These are phyloP conservation scores for Notolepis coatsorum DNA, from an alignment of 2,797 vertebrate species.

Conservation along the genomic window DNA sequence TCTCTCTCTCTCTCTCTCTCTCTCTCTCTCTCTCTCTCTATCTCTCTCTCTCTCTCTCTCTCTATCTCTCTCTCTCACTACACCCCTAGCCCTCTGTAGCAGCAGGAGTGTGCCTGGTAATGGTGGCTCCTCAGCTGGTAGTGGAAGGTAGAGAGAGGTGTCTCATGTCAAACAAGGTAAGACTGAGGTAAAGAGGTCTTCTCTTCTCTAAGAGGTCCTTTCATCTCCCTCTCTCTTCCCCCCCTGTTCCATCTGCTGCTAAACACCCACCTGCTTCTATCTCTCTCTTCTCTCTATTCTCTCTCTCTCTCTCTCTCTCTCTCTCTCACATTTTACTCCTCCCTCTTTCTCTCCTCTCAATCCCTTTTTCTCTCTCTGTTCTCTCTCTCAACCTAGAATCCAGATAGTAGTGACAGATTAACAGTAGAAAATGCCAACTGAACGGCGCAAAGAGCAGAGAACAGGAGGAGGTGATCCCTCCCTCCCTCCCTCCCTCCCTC, in stretches of 20 bases:
- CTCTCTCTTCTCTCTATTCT: constrained; percentile 8
- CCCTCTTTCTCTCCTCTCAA: constrained; percentile 3
- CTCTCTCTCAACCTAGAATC: constrained; percentile 7
- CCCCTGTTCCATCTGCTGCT: constrained; percentile 65
- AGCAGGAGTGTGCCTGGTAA: too few relatives aligned
- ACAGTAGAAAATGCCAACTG: constrained; percentile 78
- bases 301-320: neutral
- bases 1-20: constrained; percentile 19
- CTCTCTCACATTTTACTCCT: neutral
- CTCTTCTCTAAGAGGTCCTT: constrained; percentile 54
- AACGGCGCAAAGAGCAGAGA: constrained; percentile 59
- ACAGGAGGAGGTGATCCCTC: constrained; percentile 42
- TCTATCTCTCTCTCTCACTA: neutral
- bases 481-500: constrained; percentile 46
- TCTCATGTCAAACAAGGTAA: constrained; percentile 16
- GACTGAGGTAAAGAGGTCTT: constrained; percentile 36
- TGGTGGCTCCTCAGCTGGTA: too few relatives aligned
- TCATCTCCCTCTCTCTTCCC: constrained; percentile 52
- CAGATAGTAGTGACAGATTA: constrained; percentile 74
- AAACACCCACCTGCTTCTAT: constrained; percentile 60
- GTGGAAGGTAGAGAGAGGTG: neutral
- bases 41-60: neutral
- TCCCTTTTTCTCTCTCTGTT: neutral
- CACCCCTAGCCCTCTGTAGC: neutral
- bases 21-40: constrained; percentile 2